Evolutionary conservation across 2,797 vertebrate species (phyloP).

Genomic region (Cuculus canorus): DNA sequence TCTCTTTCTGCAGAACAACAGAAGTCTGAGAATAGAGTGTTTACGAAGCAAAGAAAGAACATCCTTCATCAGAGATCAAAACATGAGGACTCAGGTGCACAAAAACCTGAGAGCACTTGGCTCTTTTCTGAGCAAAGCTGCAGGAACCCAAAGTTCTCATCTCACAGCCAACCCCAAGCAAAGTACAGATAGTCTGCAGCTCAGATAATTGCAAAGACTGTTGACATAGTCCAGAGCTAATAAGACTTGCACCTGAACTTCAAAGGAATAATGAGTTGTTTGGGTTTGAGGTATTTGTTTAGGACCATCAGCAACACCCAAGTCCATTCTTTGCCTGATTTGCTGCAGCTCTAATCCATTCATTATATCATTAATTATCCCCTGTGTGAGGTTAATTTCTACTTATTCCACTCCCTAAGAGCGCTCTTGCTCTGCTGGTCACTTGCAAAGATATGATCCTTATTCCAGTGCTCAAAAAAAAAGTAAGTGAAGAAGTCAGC

Average conservation of each 20-base stretch:
- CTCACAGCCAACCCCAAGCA: neutral
- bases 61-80: neutral
- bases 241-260: neutral
- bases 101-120: neutral
- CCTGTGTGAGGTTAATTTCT: neutral
- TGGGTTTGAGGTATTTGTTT: neutral
- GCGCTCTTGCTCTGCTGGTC: fast-evolving
- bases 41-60: neutral
- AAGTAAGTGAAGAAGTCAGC: fast-evolving
- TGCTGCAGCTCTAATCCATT: neutral
- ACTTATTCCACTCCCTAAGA: neutral
- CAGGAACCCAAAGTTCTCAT: neutral
- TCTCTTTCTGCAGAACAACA: constrained; percentile 11
- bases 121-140: neutral
- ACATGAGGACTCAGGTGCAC: neutral
- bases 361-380: neutral
- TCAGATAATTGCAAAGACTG: neutral
- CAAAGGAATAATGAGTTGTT: neutral
- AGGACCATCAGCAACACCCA: neutral
- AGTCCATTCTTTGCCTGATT: neutral
- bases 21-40: neutral
- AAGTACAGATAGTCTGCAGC: neutral
- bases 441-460: fast-evolving
- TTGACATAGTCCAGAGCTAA: neutral
- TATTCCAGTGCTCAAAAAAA: fast-evolving